Conservation (phyloP, 2,888 invertebrate genomes). For the Epinotia brunnichana region DNA sequence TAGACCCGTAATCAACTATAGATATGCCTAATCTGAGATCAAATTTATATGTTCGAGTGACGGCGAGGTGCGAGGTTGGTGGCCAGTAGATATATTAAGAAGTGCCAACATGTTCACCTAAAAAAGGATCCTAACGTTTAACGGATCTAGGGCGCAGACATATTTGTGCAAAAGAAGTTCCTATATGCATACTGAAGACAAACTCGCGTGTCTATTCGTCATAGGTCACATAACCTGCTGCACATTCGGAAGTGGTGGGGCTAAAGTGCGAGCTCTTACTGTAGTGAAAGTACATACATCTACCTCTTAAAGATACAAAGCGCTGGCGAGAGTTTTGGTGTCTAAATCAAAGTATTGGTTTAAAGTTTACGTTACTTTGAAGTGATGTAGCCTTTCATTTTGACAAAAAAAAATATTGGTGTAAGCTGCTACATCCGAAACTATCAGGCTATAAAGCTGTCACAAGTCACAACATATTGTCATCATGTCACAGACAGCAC, state of each 20-base stretch:
- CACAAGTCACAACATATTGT: too few relatives aligned
- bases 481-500: too few relatives aligned
- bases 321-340: slow-evolving; percentile 11
- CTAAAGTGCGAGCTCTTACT: slow-evolving; percentile 4
- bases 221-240: not conserved
- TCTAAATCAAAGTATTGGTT: not conserved
- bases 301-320: slow-evolving; percentile 12
- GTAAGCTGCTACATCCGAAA: not conserved
- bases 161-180: not conserved
- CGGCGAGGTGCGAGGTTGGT: too few relatives aligned
- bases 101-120: too few relatives aligned
- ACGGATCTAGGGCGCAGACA: too few relatives aligned
- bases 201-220: not conserved
- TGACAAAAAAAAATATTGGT: not conserved
- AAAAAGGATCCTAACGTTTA: too few relatives aligned
- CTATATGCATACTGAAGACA: not conserved
- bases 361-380: not conserved
- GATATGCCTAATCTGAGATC: too few relatives aligned
- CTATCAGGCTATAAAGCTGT: not conserved
- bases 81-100: too few relatives aligned
- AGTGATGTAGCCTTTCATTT: not conserved
- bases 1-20: too few relatives aligned
- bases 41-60: too few relatives aligned
- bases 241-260: not conserved
- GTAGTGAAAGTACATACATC: slow-evolving; percentile 25